These are phyloP conservation scores for Hylomyscus alleni DNA, from an alignment of 2,797 vertebrate genomes.

Conservation along the genomic window DNA sequence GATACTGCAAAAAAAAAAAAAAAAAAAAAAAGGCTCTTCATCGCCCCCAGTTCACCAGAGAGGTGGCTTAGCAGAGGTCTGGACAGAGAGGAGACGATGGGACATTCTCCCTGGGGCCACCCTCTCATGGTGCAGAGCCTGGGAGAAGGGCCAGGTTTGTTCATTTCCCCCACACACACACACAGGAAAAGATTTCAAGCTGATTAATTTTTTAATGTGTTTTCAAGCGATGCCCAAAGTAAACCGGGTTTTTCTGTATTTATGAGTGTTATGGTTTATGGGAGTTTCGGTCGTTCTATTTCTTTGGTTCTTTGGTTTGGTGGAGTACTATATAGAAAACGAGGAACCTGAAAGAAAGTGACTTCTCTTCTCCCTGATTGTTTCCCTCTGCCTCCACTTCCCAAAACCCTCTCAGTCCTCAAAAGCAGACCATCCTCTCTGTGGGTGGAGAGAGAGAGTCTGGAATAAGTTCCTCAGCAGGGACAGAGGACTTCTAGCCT, in stretches of 20 bases:
- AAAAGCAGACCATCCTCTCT: background rate
- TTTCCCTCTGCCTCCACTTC: background rate
- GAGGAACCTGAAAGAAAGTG: background rate
- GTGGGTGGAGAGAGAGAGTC: background rate
- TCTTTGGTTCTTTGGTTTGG: background rate
- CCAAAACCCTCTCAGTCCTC: background rate
- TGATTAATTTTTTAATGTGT: background rate
- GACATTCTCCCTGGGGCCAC: background rate
- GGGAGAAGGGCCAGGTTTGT: background rate
- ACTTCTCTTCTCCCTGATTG: background rate
- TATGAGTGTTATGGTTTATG: background rate
- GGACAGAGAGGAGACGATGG: background rate
- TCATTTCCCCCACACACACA: background rate
- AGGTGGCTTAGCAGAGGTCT: background rate
- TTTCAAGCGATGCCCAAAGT: background rate
- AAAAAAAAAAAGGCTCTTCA: background rate
- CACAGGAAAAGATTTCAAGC: slow-evolving; percentile 22
- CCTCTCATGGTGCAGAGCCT: background rate
- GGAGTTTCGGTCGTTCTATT: background rate
- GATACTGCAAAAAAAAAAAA: background rate
- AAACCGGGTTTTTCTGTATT: background rate
- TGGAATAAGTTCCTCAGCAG: background rate
- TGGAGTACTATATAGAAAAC: background rate
- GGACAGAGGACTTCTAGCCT: no score
- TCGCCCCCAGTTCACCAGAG: background rate